phyloP scores from a whole-genome alignment of 23 tunicate genomes.

The Styela clava region DNA sequence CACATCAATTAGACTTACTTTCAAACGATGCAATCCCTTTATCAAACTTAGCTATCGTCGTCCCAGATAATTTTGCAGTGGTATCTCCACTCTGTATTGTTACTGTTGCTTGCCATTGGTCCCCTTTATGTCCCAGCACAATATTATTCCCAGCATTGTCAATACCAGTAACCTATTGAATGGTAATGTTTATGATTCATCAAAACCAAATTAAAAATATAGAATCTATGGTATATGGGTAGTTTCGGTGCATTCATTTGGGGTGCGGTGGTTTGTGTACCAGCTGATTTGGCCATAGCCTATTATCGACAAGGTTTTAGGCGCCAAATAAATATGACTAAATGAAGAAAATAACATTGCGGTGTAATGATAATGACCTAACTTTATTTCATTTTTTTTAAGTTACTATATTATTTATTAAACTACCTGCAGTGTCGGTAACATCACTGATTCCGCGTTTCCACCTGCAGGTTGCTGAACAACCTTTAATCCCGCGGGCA shows the following conservation, averaged over 20 bases:
- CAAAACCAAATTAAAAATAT: background rate
- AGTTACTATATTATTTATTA: too few relatives aligned
- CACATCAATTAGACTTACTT: too few relatives aligned
- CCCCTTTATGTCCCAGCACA: slow-evolving; percentile 19
- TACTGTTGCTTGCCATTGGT: slow-evolving; percentile 28
- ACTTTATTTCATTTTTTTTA: too few relatives aligned
- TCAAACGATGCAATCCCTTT: slow-evolving; percentile 19
- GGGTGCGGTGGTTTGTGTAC: background rate
- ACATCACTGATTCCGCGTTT: background rate
- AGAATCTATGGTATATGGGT: background rate
- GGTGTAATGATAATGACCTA: too few relatives aligned
- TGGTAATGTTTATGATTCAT: too few relatives aligned
- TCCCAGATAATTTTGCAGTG: background rate
- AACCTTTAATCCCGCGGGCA: background rate
- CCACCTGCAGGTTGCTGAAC: slow-evolving; percentile 6
- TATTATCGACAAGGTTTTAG: background rate
- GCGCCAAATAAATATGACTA: too few relatives aligned
- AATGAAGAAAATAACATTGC: too few relatives aligned
- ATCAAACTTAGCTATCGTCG: slow-evolving; percentile 4
- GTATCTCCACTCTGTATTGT: background rate
- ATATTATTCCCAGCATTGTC: slow-evolving; percentile 13
- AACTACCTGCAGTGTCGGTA: background rate
- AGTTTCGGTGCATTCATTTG: background rate
- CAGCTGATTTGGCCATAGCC: background rate
- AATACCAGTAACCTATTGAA: slow-evolving; percentile 12